These are phyloP conservation scores for Rhinoderma darwinii DNA, from an alignment of 2,113 vertebrate species.

Conservation along the genomic window DNA sequence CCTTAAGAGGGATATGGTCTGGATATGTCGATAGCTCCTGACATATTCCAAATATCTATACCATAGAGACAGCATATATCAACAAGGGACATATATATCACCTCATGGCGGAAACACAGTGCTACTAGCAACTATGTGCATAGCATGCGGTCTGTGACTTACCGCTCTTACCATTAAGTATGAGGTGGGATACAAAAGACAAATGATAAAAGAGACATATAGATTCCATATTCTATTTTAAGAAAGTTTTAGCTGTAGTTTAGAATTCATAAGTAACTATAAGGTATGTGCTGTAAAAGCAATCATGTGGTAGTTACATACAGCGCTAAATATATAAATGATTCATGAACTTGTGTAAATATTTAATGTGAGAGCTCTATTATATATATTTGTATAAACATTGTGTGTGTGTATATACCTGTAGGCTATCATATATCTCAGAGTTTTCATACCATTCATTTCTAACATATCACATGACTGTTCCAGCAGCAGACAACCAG, in stretches of 20 bases:
- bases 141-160: too few species aligned
- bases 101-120: too few species aligned
- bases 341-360: constrained; percentile 35
- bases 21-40: too few species aligned
- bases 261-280: neutral
- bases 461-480: neutral
- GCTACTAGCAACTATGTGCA: too few species aligned
- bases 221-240: neutral
- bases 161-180: too few species aligned
- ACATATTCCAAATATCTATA: too few species aligned
- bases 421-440: constrained; percentile 17
- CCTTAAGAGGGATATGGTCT: neutral
- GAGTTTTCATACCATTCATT: neutral
- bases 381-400: constrained; percentile 12
- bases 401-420: neutral
- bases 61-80: too few species aligned
- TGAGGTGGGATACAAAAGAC: neutral
- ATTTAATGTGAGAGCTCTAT: constrained; percentile 41
- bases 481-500: neutral
- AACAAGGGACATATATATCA: too few species aligned
- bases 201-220: neutral
- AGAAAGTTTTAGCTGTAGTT: neutral
- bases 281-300: neutral
- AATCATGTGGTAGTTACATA: neutral
- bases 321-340: constrained; percentile 45